Evolutionary conservation across 2,113 vertebrate species (phyloP).

Genomic region (Lepus europaeus): DNA sequence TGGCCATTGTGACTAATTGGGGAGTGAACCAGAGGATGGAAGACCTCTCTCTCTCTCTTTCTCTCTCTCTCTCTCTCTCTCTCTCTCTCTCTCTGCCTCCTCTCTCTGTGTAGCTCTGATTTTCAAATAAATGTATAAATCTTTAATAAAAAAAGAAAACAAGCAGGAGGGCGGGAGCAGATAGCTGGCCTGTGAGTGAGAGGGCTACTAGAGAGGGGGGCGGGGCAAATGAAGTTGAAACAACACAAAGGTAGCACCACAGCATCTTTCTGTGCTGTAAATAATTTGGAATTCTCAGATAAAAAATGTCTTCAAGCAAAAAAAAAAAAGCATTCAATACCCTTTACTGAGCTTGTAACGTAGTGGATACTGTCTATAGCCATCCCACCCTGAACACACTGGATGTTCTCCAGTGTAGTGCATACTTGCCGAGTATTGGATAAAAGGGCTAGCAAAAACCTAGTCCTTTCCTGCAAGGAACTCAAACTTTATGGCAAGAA

Average conservation of each 20-base stretch:
- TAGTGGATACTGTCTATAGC: background rate
- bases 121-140: too few relatives aligned
- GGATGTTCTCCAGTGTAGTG: too few relatives aligned
- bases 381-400: too few relatives aligned
- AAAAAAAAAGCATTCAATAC: background rate
- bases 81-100: too few relatives aligned
- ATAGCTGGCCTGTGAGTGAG: background rate
- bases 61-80: too few relatives aligned
- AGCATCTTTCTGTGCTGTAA: constrained; percentile 1
- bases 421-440: background rate
- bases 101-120: too few relatives aligned
- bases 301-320: background rate
- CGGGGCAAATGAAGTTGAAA: constrained; percentile 39
- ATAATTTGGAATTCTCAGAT: background rate
- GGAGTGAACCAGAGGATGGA: too few relatives aligned
- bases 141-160: background rate
- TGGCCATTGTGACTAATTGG: too few relatives aligned
- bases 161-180: background rate
- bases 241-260: background rate
- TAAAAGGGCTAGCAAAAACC: background rate
- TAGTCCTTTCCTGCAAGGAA: background rate
- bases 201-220: background rate
- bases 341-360: background rate
- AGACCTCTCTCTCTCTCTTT: too few relatives aligned
- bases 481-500: background rate